Evolutionary conservation across 2,888 invertebrate genomes (phyloP).

Genomic region (Cryptus viduatorius): DNA sequence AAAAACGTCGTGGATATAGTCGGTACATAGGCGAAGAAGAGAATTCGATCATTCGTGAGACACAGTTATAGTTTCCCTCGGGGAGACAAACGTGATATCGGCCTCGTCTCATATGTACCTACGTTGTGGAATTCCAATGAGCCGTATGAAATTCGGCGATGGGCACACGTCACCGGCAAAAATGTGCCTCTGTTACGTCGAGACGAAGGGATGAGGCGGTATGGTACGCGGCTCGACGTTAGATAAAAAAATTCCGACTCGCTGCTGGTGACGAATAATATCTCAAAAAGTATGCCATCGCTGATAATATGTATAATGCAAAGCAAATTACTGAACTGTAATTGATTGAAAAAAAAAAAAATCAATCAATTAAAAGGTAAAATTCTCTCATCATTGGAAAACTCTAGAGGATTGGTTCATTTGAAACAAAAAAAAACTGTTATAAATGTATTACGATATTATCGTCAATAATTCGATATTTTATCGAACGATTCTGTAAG

Average conservation of each 20-base stretch:
- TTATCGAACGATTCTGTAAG: no score
- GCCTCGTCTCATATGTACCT: conserved; percentile 71
- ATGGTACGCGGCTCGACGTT: conserved; percentile 9
- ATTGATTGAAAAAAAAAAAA: no score
- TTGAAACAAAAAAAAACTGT: no score
- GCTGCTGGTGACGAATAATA: conserved; percentile 17
- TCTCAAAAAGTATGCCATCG: not conserved
- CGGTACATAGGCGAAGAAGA: conserved; percentile 57
- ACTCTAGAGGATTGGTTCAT: no score
- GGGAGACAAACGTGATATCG: conserved; percentile 79
- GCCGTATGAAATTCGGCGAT: conserved; percentile 79
- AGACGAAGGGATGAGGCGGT: not conserved
- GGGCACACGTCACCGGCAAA: conserved; percentile 78
- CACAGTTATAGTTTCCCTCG: conserved; percentile 75
- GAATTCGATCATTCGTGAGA: conserved; percentile 75
- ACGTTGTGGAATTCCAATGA: conserved; percentile 78
- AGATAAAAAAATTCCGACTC: conserved; percentile 42
- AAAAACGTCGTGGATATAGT: conserved; percentile 35
- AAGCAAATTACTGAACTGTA: no score
- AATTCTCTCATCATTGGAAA: no score
- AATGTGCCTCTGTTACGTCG: conserved; percentile 71
- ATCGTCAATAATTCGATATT: no score
- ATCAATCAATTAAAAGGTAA: no score
- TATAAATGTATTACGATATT: no score
- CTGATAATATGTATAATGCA: no score